A percentile compares a stretch with the other conserved stretches of the same genome.
These are phyloP conservation scores for Meandrina meandrites DNA, from an alignment of 92 coral and sea anemone species.

Conservation along the genomic window DNA sequence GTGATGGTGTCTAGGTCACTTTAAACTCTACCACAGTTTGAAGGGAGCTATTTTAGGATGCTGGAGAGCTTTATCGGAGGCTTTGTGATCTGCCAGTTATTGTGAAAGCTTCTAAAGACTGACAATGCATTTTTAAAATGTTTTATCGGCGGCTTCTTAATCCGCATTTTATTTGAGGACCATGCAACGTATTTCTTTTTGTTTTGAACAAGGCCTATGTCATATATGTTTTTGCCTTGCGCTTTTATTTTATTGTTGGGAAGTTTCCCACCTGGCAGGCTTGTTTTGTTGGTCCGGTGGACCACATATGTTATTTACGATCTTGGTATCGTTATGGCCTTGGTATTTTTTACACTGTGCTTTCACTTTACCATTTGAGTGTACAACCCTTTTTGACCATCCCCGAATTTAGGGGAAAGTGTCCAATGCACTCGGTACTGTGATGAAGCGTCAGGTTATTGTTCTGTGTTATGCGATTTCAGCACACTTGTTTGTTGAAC, in stretches of 20 bases:
- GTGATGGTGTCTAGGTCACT: slow-evolving; percentile 35
- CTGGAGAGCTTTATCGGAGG: background rate
- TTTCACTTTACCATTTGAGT: slow-evolving; percentile 23
- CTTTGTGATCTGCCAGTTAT: background rate
- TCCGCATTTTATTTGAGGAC: background rate
- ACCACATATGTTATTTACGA: slow-evolving; percentile 8
- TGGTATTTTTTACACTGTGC: slow-evolving; percentile 1
- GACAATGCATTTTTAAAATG: no score
- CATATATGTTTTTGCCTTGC: background rate
- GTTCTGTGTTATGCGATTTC: background rate
- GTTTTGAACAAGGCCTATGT: slow-evolving; percentile 3
- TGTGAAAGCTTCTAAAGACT: no score
- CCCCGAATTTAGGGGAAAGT: background rate
- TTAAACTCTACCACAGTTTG: slow-evolving; percentile 35
- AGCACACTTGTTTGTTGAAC: slow-evolving; percentile 6
- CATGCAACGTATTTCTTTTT: background rate
- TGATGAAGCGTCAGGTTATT: slow-evolving; percentile 9
- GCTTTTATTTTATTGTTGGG: background rate
- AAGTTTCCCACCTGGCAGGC: background rate
- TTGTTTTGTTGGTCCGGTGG: background rate
- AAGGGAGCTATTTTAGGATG: slow-evolving; percentile 30
- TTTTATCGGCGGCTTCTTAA: background rate
- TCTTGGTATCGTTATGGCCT: background rate
- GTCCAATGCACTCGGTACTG: slow-evolving; percentile 33
- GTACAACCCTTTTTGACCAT: slow-evolving; percentile 26